Evolutionary conservation across 2,888 invertebrate species (phyloP).

Genomic region (Blomia tropicalis): DNA sequence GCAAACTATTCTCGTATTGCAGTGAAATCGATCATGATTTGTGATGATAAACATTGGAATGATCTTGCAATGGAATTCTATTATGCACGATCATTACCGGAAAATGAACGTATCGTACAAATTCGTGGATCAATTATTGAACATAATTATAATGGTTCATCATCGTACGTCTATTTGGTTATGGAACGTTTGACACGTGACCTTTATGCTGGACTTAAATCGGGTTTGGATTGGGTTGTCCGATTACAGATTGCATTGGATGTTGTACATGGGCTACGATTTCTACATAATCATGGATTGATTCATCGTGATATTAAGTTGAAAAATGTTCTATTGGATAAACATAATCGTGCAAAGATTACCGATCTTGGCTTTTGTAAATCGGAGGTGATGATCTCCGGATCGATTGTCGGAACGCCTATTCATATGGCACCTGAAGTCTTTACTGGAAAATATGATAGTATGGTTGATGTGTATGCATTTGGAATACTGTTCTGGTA

Average conservation of each 20-base stretch:
- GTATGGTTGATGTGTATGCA: constrained; percentile 70
- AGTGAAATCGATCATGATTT: constrained; percentile 70
- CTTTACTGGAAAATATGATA: constrained; percentile 60
- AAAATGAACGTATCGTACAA: constrained; percentile 52
- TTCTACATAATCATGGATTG: constrained; percentile 68
- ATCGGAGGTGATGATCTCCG: constrained; percentile 74
- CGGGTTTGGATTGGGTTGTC: constrained; percentile 48
- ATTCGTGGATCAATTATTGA: constrained; percentile 60
- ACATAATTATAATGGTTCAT: constrained; percentile 50
- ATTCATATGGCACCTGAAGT: constrained; percentile 84
- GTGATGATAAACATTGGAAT: constrained; percentile 73
- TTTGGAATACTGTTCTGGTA: constrained; percentile 83
- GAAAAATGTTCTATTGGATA: constrained; percentile 69
- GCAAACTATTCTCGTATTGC: constrained; percentile 57
- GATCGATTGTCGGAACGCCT: constrained; percentile 70
- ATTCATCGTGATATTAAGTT: constrained; percentile 75
- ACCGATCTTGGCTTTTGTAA: constrained; percentile 80
- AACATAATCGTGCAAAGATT: constrained; percentile 53
- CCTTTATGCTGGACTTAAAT: constrained; percentile 56
- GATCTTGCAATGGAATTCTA: constrained; percentile 80
- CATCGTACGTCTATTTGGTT: constrained; percentile 50
- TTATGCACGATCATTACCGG: constrained; percentile 68
- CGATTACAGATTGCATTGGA: constrained; percentile 54
- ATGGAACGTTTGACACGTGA: constrained; percentile 57
- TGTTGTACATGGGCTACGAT: constrained; percentile 69